Conservation (phyloP, 2,797 vertebrate species). For the Spinus olivaceus region DNA sequence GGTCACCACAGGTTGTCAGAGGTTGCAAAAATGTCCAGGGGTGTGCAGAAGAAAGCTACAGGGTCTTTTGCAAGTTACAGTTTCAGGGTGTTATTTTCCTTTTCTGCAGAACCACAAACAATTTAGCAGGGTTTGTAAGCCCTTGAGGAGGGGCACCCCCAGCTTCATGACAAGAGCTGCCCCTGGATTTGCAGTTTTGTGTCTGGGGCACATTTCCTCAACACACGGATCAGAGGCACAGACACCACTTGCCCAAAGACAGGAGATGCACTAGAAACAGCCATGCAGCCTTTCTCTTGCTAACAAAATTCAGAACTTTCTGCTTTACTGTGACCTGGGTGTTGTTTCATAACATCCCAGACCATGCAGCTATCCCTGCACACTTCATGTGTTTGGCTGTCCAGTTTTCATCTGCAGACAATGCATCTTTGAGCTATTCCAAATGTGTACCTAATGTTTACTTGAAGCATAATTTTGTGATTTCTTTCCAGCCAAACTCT, state of each 20-base stretch:
- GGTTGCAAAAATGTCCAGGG: accelerated
- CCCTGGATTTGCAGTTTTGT: neutral
- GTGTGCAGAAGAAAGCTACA: neutral
- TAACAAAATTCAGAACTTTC: neutral
- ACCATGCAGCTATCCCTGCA: neutral
- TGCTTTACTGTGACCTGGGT: neutral
- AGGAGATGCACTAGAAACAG: neutral
- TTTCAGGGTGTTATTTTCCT: neutral
- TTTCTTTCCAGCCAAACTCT: neutral
- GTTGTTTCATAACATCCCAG: neutral
- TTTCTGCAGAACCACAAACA: neutral
- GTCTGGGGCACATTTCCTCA: neutral
- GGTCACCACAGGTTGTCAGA: neutral
- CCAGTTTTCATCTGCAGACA: neutral
- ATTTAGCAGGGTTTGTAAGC: neutral
- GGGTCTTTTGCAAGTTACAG: neutral
- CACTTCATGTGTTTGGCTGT: neutral
- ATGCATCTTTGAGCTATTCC: neutral
- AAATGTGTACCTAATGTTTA: neutral
- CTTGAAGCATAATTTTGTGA: neutral
- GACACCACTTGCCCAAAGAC: neutral
- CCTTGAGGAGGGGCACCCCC: neutral
- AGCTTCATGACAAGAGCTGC: neutral
- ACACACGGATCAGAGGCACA: accelerated
- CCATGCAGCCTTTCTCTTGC: neutral